Percentiles rank a stretch among this genome's conserved stretches.
These are phyloP conservation scores for Heliothis subflexa DNA, from an alignment of 1,140 invertebrate species.

Conservation along the genomic window DNA sequence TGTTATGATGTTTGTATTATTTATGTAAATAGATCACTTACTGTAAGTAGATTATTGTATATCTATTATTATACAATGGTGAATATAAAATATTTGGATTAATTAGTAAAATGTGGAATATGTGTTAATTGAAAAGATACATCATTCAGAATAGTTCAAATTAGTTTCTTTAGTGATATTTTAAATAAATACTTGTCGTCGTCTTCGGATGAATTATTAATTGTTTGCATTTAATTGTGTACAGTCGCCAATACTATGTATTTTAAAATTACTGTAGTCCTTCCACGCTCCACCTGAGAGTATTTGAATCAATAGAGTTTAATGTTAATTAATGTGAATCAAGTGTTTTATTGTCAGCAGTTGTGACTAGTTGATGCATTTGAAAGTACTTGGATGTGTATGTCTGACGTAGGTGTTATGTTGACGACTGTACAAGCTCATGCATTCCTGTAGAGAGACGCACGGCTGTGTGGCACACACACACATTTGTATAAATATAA, in stretches of 20 bases:
- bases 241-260: constrained; percentile 44
- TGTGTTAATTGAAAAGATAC: constrained; percentile 68
- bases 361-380: constrained; percentile 15
- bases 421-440: constrained; percentile 58
- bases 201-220: constrained; percentile 61
- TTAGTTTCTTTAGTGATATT: constrained; percentile 75
- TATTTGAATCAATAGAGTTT: constrained; percentile 28
- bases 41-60: constrained; percentile 77
- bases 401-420: constrained; percentile 25
- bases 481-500: constrained; percentile 61
- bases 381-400: constrained; percentile 14
- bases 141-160: constrained; percentile 78
- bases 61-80: constrained; percentile 63
- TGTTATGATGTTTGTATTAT: constrained; percentile 84
- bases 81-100: constrained; percentile 69
- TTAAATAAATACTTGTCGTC: constrained; percentile 62
- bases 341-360: constrained; percentile 31
- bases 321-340: constrained; percentile 22
- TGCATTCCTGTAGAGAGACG: constrained; percentile 73
- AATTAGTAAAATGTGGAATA: constrained; percentile 71
- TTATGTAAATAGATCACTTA: constrained; percentile 80
- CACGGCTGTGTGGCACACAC: constrained; percentile 58
- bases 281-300: constrained; percentile 7
- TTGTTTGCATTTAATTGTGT: constrained; percentile 46
- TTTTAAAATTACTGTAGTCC: constrained; percentile 34